Evolutionary conservation across 2,888 invertebrate genomes (phyloP), one percentile per base, ranked within the genome.

Genomic region (Capitulum mitella): DNA sequence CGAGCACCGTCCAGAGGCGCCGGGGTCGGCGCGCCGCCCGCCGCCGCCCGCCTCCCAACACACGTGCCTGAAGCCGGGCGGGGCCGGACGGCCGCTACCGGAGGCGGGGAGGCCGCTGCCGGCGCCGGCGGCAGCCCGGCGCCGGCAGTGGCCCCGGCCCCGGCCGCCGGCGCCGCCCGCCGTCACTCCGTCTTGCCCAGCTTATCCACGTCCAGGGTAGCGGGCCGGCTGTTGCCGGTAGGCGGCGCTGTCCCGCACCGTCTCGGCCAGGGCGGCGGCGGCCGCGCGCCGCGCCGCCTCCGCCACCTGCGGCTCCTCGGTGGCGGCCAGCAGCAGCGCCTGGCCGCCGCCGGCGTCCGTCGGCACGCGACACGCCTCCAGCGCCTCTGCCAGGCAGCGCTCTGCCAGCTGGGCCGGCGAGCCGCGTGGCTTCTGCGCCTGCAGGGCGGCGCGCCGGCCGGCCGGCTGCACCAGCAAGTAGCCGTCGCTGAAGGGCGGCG

Each of bases 391-490:
- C 22, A 37, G 14, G 37, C 70, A 70, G 14, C 26, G 70, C 26
- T 80, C 78, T 19, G 80, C 61, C 34, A 81, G 81, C 29, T 79
- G 78, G n/a, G 79, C 78, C 14, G 79, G 80, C 8, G 81, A 79
- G 14, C 84, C 84, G 78, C 83, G 83, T 0, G 84, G 85, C 82
- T 85, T 86, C 79, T 83, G 80, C 78, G 83, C 82, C 26, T 84
- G 89, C 84, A 92, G 88, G 81, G 95, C 89, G 85, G 94, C 93
- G 81, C 96, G 91, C 80, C 95, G 90, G 86, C 95, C 94, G 64
- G 92, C 91, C 26, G 97, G 94, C 91, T 97, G 92, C 22, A 94
- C 94, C 16, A 92, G 90, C 75, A 96, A 87, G 86, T 97, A 97
- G 0, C 94, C 94, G 87, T 97, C 96, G 84, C 96, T 96, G 85